A percentile compares a stretch with the other conserved stretches of the same genome.
phyloP scores from a whole-genome alignment of 2,888 invertebrate species.

The Polyploca ridens region DNA sequence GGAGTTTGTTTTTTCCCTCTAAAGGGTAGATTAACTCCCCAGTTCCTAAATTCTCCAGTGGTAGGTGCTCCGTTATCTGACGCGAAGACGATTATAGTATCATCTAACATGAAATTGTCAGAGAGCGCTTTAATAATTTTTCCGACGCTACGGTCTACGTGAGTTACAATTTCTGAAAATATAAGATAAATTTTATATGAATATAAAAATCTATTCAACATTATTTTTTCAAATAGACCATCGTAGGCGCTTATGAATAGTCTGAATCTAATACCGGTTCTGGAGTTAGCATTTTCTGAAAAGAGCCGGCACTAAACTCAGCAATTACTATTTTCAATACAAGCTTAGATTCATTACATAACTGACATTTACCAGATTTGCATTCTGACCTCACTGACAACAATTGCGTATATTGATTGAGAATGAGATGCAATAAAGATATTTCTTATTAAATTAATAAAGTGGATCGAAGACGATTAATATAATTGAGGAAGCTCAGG shows the following conservation, averaged over 20 bases:
- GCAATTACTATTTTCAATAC: too few species aligned
- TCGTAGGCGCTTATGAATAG: too few species aligned
- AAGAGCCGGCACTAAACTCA: too few species aligned
- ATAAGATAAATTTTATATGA: background rate
- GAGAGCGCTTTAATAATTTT: slow-evolving; percentile 88
- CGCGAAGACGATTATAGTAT: slow-evolving; percentile 94
- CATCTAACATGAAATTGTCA: slow-evolving; percentile 87
- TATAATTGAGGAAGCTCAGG: background rate
- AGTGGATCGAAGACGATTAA: too few species aligned
- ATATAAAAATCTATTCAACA: too few species aligned
- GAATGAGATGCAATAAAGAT: slow-evolving; percentile 16
- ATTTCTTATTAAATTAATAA: slow-evolving; percentile 18
- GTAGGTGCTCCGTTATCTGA: slow-evolving; percentile 96
- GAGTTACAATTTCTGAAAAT: slow-evolving; percentile 86
- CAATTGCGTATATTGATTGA: too few species aligned
- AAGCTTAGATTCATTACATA: too few species aligned
- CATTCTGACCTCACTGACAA: too few species aligned
- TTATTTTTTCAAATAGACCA: too few species aligned
- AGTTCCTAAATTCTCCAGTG: slow-evolving; percentile 89
- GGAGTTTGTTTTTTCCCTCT: slow-evolving; percentile 92
- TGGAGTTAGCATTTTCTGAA: too few species aligned
- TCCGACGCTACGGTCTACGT: slow-evolving; percentile 93
- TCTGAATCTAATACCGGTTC: too few species aligned
- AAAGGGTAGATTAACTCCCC: slow-evolving; percentile 91
- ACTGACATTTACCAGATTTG: too few species aligned